Base-by-base conservation (phyloP, 2,888 invertebrate species). In the Clitarchus hookeri region DNA sequence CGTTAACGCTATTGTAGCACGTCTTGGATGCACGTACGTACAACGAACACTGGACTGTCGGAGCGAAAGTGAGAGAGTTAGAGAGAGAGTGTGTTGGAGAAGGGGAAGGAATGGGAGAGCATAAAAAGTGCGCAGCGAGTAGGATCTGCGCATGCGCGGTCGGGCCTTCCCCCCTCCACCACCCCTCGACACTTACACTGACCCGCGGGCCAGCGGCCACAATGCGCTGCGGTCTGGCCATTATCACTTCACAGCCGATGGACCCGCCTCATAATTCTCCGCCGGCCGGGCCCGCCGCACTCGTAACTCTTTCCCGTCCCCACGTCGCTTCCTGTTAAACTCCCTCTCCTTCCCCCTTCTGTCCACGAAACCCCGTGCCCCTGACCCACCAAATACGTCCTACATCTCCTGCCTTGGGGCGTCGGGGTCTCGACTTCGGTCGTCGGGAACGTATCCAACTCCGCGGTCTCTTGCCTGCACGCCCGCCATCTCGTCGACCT, bases 201-300 rank as follows among this genome's bases (percentile, higher is more conserved):
- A 23, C 80, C 23, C 80, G 44, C 36, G 44, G 83, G 12, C 1
- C 84, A 78, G 54, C 84, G 26, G 27, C 26, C 84, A 84, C 77
- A 44, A 77, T 77, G 44, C 84, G 44, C 77, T 86, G 84, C 80
- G 84, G 82, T 84, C 27, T 79, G 86, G 83, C 85, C 87, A 86
- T 87, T 87, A 27, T 83, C 86, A 86, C 84, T 87, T 87, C 86
- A 83, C 86, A 87, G 83, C 87, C 84, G 86, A 87, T 87, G 82
- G 84, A 87, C 84, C 87, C 84, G 86, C 53, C 83, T 80, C 86
- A 86, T 87, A 84, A 87, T 82, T 86, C 86, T 85, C 84, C 25
- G 25, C 65, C 78, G 44, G 25, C 26, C 54, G 36, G 25, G 2
- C 36, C 44, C 84, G 48, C 26, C 84, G 84, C 53, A 48, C 19